phyloP scores from a whole-genome alignment of 2,888 invertebrate genomes.

The Papilio gigon region DNA sequence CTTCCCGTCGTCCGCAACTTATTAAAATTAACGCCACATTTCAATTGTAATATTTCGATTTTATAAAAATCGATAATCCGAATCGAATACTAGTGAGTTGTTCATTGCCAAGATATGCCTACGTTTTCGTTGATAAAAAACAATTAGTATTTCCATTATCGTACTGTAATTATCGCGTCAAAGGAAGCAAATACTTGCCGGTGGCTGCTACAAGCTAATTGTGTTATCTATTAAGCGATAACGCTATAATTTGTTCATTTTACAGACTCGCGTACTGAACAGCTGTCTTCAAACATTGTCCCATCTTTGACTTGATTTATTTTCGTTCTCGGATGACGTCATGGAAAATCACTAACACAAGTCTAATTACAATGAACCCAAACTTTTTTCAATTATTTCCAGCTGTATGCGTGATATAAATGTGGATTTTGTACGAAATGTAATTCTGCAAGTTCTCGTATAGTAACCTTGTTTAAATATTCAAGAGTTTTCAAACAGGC shows the following conservation, averaged over 20 bases:
- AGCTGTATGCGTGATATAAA: neutral
- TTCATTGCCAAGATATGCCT: neutral
- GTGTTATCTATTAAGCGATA: conserved; percentile 16
- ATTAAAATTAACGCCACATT: too few relatives aligned
- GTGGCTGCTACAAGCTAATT: conserved; percentile 7
- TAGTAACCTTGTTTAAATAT: conserved; percentile 16
- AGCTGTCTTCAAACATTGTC: conserved; percentile 5
- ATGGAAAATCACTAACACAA: neutral
- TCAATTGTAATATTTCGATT: too few relatives aligned
- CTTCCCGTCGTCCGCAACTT: too few relatives aligned
- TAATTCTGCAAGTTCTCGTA: neutral
- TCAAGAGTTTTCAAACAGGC: conserved; percentile 5
- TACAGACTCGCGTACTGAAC: neutral
- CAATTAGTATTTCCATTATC: conserved; percentile 29
- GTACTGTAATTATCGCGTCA: conserved; percentile 9
- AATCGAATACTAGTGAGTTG: neutral
- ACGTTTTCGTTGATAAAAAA: conserved; percentile 17
- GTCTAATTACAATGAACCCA: neutral
- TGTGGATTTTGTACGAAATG: neutral
- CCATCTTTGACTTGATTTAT: neutral
- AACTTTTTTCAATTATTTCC: neutral
- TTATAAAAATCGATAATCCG: neutral
- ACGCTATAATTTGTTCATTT: neutral
- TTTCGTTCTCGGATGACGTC: neutral
- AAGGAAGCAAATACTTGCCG: conserved; percentile 31